Conservation (phyloP, 2,113 vertebrate species). For the Ceratotherium simum region DNA sequence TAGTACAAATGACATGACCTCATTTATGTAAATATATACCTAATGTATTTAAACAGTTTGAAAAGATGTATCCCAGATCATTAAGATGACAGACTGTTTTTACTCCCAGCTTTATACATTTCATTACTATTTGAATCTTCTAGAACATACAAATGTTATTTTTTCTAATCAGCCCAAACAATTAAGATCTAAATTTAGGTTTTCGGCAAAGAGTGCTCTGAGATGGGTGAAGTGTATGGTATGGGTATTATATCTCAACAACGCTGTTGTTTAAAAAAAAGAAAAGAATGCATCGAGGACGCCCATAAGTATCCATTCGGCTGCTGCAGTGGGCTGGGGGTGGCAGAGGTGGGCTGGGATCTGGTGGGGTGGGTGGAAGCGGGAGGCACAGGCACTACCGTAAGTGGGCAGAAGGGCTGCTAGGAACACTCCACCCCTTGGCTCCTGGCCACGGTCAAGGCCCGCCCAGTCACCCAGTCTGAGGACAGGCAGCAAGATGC, state of each 20-base stretch:
- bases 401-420: not conserved
- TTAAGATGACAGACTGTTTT: not conserved
- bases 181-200: not conserved
- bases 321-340: not conserved
- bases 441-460: not conserved
- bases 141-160: not conserved
- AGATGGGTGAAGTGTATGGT: not conserved
- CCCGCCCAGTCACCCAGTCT: not conserved
- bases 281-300: not conserved
- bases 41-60: not conserved
- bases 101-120: not conserved
- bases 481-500: rapidly evolving
- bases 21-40: not conserved
- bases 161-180: not conserved
- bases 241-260: not conserved
- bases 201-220: not conserved
- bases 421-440: not conserved
- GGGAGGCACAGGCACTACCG: no score
- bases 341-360: not conserved
- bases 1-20: not conserved
- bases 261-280: not conserved
- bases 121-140: constrained; percentile 2
- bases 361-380: rapidly evolving
- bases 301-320: not conserved
- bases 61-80: not conserved